These are phyloP conservation scores for Patiria miniata DNA, from an alignment of 35 echinoderm and acorn worm species.

Conservation along the genomic window DNA sequence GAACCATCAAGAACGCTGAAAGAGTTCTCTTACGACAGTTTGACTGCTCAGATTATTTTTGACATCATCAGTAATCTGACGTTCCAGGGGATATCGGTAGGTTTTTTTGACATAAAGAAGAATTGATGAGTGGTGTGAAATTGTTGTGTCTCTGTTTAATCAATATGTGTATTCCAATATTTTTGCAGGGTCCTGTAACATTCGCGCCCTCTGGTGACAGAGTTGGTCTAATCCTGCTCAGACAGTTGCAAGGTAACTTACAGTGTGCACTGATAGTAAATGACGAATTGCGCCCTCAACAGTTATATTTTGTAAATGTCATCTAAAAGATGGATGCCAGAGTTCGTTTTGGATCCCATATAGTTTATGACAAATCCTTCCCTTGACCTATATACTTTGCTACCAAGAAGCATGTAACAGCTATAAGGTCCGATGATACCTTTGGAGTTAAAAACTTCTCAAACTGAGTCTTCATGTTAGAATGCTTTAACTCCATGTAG, in stretches of 20 bases:
- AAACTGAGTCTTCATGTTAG: too few relatives aligned
- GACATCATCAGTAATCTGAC: conserved; percentile 75
- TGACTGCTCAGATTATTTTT: conserved; percentile 55
- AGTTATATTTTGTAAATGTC: background rate
- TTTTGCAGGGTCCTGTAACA: conserved; percentile 49
- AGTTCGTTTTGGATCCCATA: background rate
- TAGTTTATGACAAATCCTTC: background rate
- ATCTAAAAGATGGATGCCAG: background rate
- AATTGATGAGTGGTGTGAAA: too few relatives aligned
- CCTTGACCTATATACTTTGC: background rate
- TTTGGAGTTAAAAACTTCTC: too few relatives aligned
- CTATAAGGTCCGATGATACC: background rate
- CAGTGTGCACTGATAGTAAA: too few relatives aligned
- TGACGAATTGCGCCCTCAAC: background rate
- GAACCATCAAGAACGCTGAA: conserved; percentile 63
- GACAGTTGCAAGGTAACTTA: conserved; percentile 56
- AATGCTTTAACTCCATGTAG: too few relatives aligned
- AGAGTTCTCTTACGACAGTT: conserved; percentile 66
- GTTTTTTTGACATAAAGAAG: background rate
- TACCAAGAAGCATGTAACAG: background rate
- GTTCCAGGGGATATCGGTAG: conserved; percentile 82
- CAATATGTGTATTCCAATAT: background rate
- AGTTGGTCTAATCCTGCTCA: conserved; percentile 51
- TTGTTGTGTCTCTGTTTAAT: too few relatives aligned
- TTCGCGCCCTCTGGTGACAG: conserved; percentile 59